Percentiles rank a stretch among this genome's conserved stretches.
phyloP scores from a whole-genome alignment of 2,113 vertebrate genomes.

The Pituophis catenifer region DNA sequence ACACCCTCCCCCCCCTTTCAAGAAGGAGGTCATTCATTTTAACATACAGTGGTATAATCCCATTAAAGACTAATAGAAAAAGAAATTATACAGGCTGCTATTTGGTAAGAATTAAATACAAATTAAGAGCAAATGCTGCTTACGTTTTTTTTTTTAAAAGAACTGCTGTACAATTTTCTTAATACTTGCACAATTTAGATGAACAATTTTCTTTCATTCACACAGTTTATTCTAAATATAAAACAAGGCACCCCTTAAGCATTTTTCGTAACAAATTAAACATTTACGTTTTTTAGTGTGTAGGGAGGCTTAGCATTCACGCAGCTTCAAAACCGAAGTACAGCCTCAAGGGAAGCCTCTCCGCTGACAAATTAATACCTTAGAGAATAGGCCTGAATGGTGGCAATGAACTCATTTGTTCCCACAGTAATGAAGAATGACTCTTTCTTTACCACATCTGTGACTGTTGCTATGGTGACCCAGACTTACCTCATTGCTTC shows the following conservation, averaged over 20 bases:
- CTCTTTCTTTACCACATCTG: slow-evolving; percentile 86
- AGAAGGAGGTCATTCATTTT: slow-evolving; percentile 46
- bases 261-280: slow-evolving; percentile 84
- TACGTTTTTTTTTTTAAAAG: slow-evolving; percentile 27
- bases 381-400: slow-evolving; percentile 84
- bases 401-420: slow-evolving; percentile 93
- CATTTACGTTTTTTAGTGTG: slow-evolving; percentile 84
- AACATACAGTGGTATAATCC: slow-evolving; percentile 49
- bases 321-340: slow-evolving; percentile 80
- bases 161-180: slow-evolving; percentile 48
- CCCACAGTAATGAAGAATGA: slow-evolving; percentile 93
- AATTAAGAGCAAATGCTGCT: slow-evolving; percentile 65
- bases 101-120: slow-evolving; percentile 65
- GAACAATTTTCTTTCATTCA: slow-evolving; percentile 74
- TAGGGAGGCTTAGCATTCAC: slow-evolving; percentile 82
- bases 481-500: slow-evolving; percentile 91
- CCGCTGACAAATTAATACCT: slow-evolving; percentile 89
- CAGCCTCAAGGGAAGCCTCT: slow-evolving; percentile 81
- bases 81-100: slow-evolving; percentile 53
- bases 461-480: slow-evolving; percentile 90
- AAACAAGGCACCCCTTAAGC: slow-evolving; percentile 79
- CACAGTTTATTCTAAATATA: slow-evolving; percentile 78
- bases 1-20: slow-evolving; percentile 10
- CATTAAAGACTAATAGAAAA: slow-evolving; percentile 55
- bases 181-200: slow-evolving; percentile 69